Conservation (phyloP, 2,888 invertebrate species). For the Cerceris rybyensis region DNA sequence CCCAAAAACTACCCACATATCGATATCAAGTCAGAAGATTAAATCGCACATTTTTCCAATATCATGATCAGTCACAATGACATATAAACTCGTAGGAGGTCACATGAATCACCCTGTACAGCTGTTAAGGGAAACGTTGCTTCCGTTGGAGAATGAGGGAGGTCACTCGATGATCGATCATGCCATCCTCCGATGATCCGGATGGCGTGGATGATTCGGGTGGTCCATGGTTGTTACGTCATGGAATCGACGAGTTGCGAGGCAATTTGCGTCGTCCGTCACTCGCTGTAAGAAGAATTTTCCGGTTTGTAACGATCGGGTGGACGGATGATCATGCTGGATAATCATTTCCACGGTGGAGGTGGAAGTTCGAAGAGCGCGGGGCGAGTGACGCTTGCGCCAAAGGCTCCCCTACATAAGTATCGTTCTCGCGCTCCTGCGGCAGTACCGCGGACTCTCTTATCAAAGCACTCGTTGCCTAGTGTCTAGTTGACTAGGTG, state of each 20-base stretch:
- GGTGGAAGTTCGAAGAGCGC: constrained; percentile 60
- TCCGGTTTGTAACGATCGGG: constrained; percentile 61
- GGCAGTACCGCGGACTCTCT: constrained; percentile 72
- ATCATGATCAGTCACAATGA: too few species aligned
- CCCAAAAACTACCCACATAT: too few species aligned
- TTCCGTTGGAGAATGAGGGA: too few species aligned
- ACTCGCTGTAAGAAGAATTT: constrained; percentile 44
- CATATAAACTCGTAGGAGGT: too few species aligned
- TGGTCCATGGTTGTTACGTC: constrained; percentile 19
- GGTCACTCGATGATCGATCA: too few species aligned
- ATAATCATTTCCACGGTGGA: constrained; percentile 58
- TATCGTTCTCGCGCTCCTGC: constrained; percentile 71
- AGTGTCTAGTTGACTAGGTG: constrained; percentile 48
- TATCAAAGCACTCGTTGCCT: constrained; percentile 60
- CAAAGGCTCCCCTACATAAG: constrained; percentile 75
- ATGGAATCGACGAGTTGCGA: constrained; percentile 9
- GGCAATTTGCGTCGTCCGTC: constrained; percentile 29
- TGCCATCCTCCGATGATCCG: too few species aligned
- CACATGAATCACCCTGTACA: too few species aligned
- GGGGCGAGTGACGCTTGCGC: constrained; percentile 74
- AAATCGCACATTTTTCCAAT: too few species aligned
- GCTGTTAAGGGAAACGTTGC: too few species aligned
- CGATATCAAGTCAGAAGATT: too few species aligned
- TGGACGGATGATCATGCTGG: constrained; percentile 54
- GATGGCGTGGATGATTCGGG: too few species aligned